Base-by-base conservation (phyloP, 2,888 invertebrate genomes). In the Ophion slaviceki region DNA sequence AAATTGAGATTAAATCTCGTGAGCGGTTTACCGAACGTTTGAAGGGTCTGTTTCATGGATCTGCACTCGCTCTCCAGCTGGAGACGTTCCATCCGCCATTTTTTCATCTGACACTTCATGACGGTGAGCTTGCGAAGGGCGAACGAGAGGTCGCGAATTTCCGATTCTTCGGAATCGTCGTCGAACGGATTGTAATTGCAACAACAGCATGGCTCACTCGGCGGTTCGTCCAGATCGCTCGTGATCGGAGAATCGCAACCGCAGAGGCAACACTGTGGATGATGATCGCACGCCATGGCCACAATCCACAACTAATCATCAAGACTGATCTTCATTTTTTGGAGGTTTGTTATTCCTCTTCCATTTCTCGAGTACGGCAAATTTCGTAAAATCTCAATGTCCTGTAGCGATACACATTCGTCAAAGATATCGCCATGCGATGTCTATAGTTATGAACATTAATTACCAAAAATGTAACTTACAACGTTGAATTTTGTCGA, bases 71-170 rank as follows among this genome's bases (percentile, higher is more conserved):
- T 93, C 87, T 92, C 92, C 32, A 92, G 85, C 81, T 91, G 91
- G 47, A 93, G 86, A 47, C 92, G 88, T 80, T 93, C 92, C 88
- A 92, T 89, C 64, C 91, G 90, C 91, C 92, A 92, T 86, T 93
- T 93, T 84, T 91, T 92, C 91, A 92, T 93, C 87, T 92, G 92
- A 77, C 92, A 92, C 85, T 91, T 92, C 93, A 93, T 93, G 72
- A 91, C 90, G 40, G 88, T 87, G 40, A 93, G 90, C 82, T 93
- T 93, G 78, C 89, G 90, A 74, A 90, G 83, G 45, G 92, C 92
- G 74, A 92, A 93, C 11, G 89, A 86, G 47, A 92, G 88, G 80
- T 93, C 93, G 64, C 87, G 84, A 66, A 92, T 91, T 83, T 91
- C 92, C 36, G 87, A 80, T 70, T 92, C 92, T 45, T 89, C 87